phyloP scores from a whole-genome alignment of 2,888 invertebrate species.

The Macaria liturata region DNA sequence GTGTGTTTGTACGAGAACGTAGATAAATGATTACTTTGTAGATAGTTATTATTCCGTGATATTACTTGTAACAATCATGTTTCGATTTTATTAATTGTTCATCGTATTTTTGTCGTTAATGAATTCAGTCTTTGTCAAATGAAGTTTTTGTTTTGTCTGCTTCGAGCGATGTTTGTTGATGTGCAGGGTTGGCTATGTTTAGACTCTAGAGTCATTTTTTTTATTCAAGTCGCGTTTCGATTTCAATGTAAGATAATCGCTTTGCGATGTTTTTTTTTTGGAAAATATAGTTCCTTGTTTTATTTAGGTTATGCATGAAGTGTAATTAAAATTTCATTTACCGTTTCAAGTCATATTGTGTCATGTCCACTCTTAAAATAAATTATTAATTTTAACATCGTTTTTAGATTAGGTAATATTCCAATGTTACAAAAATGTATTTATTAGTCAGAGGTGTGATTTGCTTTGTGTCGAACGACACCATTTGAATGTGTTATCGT shows the following conservation, averaged over 20 bases:
- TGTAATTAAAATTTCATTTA: constrained; percentile 43
- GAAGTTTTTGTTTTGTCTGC: constrained; percentile 22
- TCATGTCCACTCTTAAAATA: constrained; percentile 58
- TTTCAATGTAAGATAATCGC: constrained; percentile 15
- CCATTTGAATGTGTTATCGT: constrained; percentile 71
- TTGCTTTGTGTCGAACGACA: constrained; percentile 62
- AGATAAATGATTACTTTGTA: constrained; percentile 50
- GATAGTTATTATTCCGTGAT: constrained; percentile 59
- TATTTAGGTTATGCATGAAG: constrained; percentile 56
- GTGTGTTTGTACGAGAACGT: constrained; percentile 46
- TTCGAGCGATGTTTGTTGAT: constrained; percentile 15
- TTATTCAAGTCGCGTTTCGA: constrained; percentile 13
- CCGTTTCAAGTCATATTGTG: constrained; percentile 67
- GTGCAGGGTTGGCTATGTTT: constrained; percentile 47
- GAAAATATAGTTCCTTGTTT: constrained; percentile 56
- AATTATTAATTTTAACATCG: constrained; percentile 59
- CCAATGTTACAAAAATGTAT: constrained; percentile 70
- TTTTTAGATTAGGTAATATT: constrained; percentile 61
- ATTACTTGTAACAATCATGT: constrained; percentile 57
- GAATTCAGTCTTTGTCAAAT: constrained; percentile 1
- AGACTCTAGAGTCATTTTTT: constrained; percentile 13
- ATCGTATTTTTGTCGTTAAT: constrained; percentile 4
- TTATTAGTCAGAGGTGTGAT: constrained; percentile 69
- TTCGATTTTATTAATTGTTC: constrained; percentile 6
- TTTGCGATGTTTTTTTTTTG: constrained; percentile 34